Base-by-base conservation (phyloP, 2,888 invertebrate species). In the Colostygia pectinataria region DNA sequence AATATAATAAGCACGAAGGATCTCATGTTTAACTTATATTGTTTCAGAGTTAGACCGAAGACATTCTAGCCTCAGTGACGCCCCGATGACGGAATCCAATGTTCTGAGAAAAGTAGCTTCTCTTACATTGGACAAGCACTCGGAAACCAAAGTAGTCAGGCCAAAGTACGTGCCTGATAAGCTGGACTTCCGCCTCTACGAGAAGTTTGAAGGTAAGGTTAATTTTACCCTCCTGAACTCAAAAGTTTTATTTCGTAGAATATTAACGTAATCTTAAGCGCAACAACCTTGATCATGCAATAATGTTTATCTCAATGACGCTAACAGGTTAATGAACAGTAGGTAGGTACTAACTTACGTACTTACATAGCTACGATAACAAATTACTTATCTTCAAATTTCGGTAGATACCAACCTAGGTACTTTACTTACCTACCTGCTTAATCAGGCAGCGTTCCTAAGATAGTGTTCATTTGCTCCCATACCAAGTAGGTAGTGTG, bases 141-240 rank as follows among this genome's bases (percentile, higher is more conserved):
- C 92, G 1, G 96, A 96, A 62, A 91, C 94, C 57, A 92, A 91
- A 65, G 90, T 93, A 23, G 82, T 91, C 27, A 93, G 93, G 61
- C 95, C 96, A 27, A 94, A 94, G 79, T 95, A 94, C 76, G 94
- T 96, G 49, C 96, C 96, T 2, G 95, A 96, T 76, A 97, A 96
- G 84, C 91, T 97, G 65, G 95, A 97, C 89, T 96, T 96, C 82
- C 94, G 94, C 71, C 92, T 95, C 55, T 95, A 95, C 80, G 96
- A 97, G 83, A 97, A 97, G 84, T 98, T 98, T 88, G 97, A 98
- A 94, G 97, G 97, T 46, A 40, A 4, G 25, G n/a, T n/a, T n/a
- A n/a, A n/a, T 34, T 32, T 9, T 15, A 4, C 15, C 15, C 15
- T 15, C 15, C n/a, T n/a, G n/a, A n/a, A n/a, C n/a, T n/a, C n/a